Evolutionary conservation across 2,113 vertebrate genomes (phyloP).

Genomic region (Alethe castanea): DNA sequence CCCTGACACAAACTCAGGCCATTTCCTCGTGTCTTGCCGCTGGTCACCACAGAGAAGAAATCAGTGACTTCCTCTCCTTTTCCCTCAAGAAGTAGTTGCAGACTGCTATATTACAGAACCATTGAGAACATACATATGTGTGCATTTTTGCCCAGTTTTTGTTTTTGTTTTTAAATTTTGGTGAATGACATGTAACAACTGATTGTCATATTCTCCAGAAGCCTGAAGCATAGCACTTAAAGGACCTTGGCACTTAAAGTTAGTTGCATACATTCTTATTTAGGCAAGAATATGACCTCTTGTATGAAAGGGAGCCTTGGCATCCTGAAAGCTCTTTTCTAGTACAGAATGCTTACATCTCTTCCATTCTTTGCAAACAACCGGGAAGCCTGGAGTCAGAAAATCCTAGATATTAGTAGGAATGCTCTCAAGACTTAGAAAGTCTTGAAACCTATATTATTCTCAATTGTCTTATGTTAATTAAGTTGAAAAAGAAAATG

Average conservation of each 20-base stretch:
- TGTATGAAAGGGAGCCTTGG: not conserved
- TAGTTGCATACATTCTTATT: not conserved
- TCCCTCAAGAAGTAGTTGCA: fast-evolving
- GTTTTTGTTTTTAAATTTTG: not conserved
- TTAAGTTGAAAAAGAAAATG: not conserved
- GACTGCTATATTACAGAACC: not conserved
- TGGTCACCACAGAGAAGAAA: not conserved
- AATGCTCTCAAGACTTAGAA: not conserved
- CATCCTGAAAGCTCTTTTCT: not conserved
- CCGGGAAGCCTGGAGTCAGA: not conserved
- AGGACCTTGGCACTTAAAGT: not conserved
- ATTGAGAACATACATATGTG: not conserved
- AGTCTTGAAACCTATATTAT: not conserved
- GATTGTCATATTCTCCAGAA: not conserved
- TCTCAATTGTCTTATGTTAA: not conserved
- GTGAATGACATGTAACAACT: not conserved
- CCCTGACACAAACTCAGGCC: not conserved
- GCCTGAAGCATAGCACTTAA: no score
- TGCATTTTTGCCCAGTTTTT: not conserved
- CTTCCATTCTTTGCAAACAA: not conserved
- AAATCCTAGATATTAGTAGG: not conserved
- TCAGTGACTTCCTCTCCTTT: no score
- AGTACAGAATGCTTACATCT: not conserved
- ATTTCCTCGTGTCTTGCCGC: fast-evolving
- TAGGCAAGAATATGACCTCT: not conserved